Conservation (phyloP, 2,888 invertebrate species). For the Crossocerus cetratus region DNA sequence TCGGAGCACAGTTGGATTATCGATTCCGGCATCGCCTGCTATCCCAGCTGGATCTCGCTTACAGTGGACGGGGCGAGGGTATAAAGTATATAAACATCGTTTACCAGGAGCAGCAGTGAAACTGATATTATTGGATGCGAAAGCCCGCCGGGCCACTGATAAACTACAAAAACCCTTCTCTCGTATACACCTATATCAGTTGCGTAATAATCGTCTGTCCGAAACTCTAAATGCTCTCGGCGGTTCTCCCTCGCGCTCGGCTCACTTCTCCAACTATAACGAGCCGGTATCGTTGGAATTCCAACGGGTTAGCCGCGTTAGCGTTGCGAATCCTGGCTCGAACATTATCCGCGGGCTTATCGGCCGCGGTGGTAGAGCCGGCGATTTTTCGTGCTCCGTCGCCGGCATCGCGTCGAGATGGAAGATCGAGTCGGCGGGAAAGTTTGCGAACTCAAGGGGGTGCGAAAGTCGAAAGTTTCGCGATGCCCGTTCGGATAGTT, state of each 20-base stretch:
- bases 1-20: constrained; percentile 25
- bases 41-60: constrained; percentile 33
- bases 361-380: background rate
- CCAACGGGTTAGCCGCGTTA: background rate
- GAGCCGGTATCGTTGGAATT: background rate
- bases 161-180: background rate
- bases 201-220: background rate
- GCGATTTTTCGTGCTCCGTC: background rate
- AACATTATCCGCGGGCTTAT: background rate
- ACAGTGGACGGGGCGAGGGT: constrained; percentile 14
- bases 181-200: background rate
- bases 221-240: background rate
- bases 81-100: constrained; percentile 30
- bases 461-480: background rate
- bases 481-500: background rate
- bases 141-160: background rate
- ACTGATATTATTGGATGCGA: constrained; percentile 25
- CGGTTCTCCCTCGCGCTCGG: background rate
- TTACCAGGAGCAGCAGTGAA: constrained; percentile 9
- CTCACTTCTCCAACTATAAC: too few species aligned
- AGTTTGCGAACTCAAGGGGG: background rate
- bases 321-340: background rate
- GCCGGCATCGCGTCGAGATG: background rate
- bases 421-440: background rate
- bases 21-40: constrained; percentile 28